Base-by-base conservation (phyloP, 2,888 invertebrate species). In the Cephus rjabovi region DNA sequence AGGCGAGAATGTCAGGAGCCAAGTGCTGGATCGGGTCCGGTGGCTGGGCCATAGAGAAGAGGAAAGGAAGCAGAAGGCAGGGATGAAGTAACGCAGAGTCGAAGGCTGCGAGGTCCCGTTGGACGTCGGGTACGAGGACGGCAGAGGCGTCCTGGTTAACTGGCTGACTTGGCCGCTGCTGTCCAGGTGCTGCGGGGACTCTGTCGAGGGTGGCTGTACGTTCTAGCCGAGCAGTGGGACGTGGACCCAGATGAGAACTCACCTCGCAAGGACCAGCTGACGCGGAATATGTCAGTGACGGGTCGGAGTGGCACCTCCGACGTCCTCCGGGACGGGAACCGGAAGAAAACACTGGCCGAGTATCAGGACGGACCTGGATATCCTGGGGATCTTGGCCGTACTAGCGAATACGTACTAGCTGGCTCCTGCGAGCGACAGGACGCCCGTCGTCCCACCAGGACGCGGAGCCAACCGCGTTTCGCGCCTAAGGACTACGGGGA, bases 121-220 rank as follows among this genome's bases (percentile, higher is more conserved):
- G 9, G 23, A 56, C 15, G 56, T 15, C 0, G 56, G 23, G 1
- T 12, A 15, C 15, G 15, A 76, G 75, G 79, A 78, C 80, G 82
- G 79, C 76, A 3, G 82, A 83, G 4, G 33, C 4, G 4, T 83
- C 78, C 79, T 81, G 83, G 85, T 84, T 86, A 82, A 87, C 84
- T 80, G 81, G 83, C 80, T 86, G 82, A 81, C 81, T n/a, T n/a
- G n/a, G n/a, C n/a, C n/a, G n/a, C n/a, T n/a, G 84, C 86, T 83
- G 86, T 73, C n/a, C 68, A 40, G 76, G 74, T 76, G 68, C 69
- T 73, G 56, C 69, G 76, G 69, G 73, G 35, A 12, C 34, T 33
- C 34, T 33, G 34, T 35, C 37, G 37, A 37, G 37, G 37, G 35
- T 68, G 75, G 68, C 75, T 30, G 12, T 71, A 71, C 34, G 40